Percentiles rank a stretch among this genome's conserved stretches.
Evolutionary conservation across 2,888 invertebrate genomes (phyloP).

Genomic region (Coelopa pilipes): DNA sequence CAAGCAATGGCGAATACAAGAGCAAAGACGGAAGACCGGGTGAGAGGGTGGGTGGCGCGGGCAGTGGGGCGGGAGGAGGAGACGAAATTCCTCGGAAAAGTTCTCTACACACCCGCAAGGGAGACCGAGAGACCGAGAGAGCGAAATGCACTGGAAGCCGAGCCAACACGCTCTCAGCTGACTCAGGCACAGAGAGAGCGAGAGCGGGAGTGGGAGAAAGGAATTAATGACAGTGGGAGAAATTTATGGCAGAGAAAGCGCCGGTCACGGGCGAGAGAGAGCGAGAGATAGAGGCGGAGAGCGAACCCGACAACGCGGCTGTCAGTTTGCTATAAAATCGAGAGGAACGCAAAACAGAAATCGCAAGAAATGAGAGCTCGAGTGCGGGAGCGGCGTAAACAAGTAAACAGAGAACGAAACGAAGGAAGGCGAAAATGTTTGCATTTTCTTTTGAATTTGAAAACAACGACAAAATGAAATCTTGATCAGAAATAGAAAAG

Average conservation of each 20-base stretch:
- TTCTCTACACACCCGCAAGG: slow-evolving; percentile 21
- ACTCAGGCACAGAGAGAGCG: not conserved
- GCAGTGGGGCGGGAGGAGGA: not conserved
- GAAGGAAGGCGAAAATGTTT: too few species aligned
- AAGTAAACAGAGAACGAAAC: too few species aligned
- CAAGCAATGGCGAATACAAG: too few species aligned
- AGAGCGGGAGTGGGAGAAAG: not conserved
- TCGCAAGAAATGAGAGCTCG: not conserved
- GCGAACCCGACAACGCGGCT: too few species aligned
- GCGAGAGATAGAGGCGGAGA: too few species aligned
- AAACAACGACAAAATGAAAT: too few species aligned
- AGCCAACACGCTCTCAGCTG: too few species aligned
- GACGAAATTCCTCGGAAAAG: slow-evolving; percentile 17
- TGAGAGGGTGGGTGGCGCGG: too few species aligned
- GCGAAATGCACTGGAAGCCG: not conserved
- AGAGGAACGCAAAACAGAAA: too few species aligned
- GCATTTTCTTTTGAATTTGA: too few species aligned
- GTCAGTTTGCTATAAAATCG: slow-evolving; percentile 11
- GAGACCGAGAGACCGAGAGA: not conserved
- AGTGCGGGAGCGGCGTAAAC: not conserved
- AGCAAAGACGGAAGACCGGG: too few species aligned
- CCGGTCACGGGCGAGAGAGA: not conserved
- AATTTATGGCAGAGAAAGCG: not conserved
- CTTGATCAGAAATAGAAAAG: too few species aligned
- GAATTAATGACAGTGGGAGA: not conserved